A percentile compares a stretch with the other conserved stretches of the same genome.
phyloP scores from a whole-genome alignment of 2,797 vertebrate species.

The Pelochelys cantorii region DNA sequence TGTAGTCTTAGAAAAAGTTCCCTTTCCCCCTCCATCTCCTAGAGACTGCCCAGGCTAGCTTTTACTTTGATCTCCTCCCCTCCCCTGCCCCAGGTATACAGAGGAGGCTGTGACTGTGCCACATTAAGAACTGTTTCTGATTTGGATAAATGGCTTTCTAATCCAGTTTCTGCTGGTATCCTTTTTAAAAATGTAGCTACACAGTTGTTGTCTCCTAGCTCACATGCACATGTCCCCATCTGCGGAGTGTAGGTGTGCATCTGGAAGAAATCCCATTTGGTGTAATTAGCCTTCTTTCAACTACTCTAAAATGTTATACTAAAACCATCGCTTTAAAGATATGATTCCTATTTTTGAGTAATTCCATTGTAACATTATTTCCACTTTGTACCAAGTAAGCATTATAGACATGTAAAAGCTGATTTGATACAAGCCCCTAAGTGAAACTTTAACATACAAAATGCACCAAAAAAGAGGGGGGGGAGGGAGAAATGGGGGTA shows the following conservation, averaged over 20 bases:
- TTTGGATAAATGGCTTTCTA: background rate
- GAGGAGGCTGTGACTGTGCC: background rate
- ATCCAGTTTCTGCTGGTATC: background rate
- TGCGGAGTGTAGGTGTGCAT: accelerated
- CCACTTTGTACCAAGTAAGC: background rate
- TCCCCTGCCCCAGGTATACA: background rate
- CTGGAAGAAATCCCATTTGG: background rate
- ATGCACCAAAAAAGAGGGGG: background rate
- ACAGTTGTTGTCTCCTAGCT: accelerated
- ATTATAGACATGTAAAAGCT: accelerated
- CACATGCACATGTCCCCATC: accelerated
- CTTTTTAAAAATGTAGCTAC: background rate
- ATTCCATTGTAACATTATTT: accelerated
- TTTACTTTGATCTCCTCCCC: background rate
- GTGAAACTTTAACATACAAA: background rate
- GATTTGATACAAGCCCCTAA: background rate
- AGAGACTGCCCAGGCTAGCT: background rate
- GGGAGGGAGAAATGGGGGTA: background rate
- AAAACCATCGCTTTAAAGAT: background rate
- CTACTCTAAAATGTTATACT: background rate
- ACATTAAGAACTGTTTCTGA: accelerated
- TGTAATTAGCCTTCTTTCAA: background rate
- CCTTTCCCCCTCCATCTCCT: accelerated
- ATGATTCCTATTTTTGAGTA: accelerated
- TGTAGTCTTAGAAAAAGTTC: background rate